phyloP scores from a whole-genome alignment of 2,113 vertebrate genomes.

The Seriola quinqueradiata region DNA sequence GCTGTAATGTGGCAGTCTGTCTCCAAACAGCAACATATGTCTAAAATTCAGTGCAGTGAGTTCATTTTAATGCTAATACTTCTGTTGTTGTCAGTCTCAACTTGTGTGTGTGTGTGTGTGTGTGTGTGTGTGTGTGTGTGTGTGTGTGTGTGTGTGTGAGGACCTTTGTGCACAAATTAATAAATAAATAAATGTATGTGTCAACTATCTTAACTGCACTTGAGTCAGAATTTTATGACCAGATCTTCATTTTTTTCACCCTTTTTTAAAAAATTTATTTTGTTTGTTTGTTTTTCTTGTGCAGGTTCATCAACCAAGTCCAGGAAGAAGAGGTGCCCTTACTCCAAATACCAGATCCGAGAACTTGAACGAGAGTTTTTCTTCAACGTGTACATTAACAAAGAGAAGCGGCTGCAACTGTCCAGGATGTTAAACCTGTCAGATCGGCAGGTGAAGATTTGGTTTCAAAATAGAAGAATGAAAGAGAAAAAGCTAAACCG shows the following conservation, averaged over 20 bases:
- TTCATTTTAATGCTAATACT: slow-evolving; percentile 32
- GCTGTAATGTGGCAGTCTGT: neutral
- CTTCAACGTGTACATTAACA: slow-evolving; percentile 99
- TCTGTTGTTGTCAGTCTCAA: slow-evolving; percentile 3
- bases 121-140: slow-evolving; percentile 36
- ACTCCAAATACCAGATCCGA: slow-evolving; percentile 99
- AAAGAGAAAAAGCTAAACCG: slow-evolving; percentile 99
- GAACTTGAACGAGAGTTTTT: slow-evolving; percentile 99
- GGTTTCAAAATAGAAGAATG: slow-evolving; percentile 99
- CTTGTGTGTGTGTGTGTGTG: neutral
- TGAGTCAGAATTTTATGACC: neutral
- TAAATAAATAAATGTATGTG: neutral
- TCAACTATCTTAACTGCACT: neutral
- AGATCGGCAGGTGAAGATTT: slow-evolving; percentile 99
- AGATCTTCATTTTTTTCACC: neutral
- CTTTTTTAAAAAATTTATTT: neutral
- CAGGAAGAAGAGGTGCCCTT: slow-evolving; percentile 98
- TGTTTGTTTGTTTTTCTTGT: slow-evolving; percentile 14
- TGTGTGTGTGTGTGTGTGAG: slow-evolving; percentile 40
- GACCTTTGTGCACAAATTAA: slow-evolving; percentile 26
- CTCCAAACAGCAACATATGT: neutral
- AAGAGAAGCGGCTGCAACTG: slow-evolving; percentile 98
- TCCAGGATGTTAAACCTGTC: slow-evolving; percentile 98
- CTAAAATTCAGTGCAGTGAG: neutral
- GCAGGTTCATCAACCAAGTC: slow-evolving; percentile 91